Conservation (phyloP, 2,888 invertebrate species). For the Drosophila subquinaria region DNA sequence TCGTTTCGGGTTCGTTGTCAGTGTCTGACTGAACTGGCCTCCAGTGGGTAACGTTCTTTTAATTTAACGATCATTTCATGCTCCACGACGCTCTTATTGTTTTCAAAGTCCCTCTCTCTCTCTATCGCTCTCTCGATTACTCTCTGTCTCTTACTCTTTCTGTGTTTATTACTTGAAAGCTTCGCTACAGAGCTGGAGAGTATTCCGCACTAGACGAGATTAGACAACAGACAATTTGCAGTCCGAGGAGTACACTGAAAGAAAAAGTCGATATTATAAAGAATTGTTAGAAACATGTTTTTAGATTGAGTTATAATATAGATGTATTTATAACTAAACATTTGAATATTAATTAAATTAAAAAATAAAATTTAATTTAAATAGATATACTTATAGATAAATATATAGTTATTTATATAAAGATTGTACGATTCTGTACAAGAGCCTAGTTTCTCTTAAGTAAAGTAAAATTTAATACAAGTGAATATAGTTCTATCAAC, state of each 20-base stretch:
- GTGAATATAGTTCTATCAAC: too few relatives aligned
- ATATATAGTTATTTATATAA: too few relatives aligned
- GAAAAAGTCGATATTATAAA: slow-evolving; percentile 11
- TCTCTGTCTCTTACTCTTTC: slow-evolving; percentile 10
- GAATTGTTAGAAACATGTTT: too few relatives aligned
- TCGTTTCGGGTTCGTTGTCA: slow-evolving; percentile 78
- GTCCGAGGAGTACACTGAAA: slow-evolving; percentile 47
- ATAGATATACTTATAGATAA: too few relatives aligned
- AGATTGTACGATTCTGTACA: too few relatives aligned
- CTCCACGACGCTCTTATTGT: slow-evolving; percentile 48
- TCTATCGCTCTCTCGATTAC: slow-evolving; percentile 10
- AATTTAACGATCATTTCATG: slow-evolving; percentile 74
- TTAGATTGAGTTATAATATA: too few relatives aligned
- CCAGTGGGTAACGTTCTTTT: slow-evolving; percentile 73
- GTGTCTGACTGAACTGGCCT: slow-evolving; percentile 67
- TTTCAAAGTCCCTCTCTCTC: slow-evolving; percentile 13
- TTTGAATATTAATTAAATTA: too few relatives aligned
- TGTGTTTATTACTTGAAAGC: slow-evolving; percentile 24
- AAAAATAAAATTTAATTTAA: too few relatives aligned
- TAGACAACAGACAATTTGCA: slow-evolving; percentile 51
- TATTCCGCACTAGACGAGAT: slow-evolving; percentile 50
- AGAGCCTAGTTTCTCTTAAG: too few relatives aligned
- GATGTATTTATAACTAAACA: too few relatives aligned
- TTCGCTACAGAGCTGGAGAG: slow-evolving; percentile 26
- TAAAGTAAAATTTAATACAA: too few relatives aligned